phyloP scores from a whole-genome alignment of 2,797 vertebrate genomes.

The Somateria mollissima region DNA sequence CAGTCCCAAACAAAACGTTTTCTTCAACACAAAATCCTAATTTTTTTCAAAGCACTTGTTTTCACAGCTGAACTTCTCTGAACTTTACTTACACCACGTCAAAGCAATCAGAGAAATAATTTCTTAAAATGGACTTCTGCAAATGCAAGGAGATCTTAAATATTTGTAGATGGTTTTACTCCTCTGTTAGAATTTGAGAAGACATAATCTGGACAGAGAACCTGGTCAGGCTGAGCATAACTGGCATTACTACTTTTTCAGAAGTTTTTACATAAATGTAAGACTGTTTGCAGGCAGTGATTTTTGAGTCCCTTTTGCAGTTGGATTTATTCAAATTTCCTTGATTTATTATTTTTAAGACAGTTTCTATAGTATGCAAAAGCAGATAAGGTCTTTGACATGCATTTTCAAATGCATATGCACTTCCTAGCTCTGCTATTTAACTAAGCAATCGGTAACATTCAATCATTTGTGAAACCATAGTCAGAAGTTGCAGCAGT shows the following conservation, averaged over 20 bases:
- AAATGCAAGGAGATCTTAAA: background rate
- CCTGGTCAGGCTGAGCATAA: background rate
- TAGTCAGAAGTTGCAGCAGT: background rate
- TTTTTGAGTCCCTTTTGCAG: background rate
- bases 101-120: background rate
- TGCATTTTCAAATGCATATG: background rate
- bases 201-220: background rate
- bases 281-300: background rate
- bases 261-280: background rate
- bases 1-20: background rate
- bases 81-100: background rate
- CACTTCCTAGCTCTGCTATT: background rate
- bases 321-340: background rate
- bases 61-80: background rate
- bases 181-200: constrained; percentile 11
- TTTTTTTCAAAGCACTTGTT: background rate
- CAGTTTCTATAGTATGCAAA: background rate
- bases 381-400: background rate
- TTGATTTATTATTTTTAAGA: background rate
- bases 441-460: background rate
- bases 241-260: background rate
- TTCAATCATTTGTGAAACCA: accelerated
- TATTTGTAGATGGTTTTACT: constrained; percentile 8
- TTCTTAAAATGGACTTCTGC: background rate
- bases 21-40: background rate